Evolutionary conservation across 2,113 vertebrate species (phyloP), one percentile per base, ranked within the genome.

Genomic region (Propithecus coquereli): DNA sequence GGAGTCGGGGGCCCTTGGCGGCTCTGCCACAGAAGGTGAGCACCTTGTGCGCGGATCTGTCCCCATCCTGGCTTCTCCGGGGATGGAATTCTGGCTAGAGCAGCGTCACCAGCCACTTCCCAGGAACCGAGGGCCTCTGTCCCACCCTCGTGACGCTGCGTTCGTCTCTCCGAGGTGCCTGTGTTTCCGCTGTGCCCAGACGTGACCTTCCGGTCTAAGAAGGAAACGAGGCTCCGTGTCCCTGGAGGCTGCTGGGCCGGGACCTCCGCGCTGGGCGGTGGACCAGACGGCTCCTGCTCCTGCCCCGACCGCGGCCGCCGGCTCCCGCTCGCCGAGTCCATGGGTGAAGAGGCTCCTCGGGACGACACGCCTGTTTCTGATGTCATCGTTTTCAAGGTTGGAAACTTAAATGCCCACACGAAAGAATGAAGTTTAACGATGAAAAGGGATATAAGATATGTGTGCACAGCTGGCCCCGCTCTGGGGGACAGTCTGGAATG

Each of bases 71-170:
- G 27, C 18, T 18, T 65, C 52, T n/a, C 10, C 1, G 34, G 66
- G 20, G 3, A 9, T 1, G 18, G 65, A 34, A 2, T 40, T n/a
- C 85, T 4, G 63, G 18, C 40, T 20, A 10, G 2, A 77, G 43
- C 25, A 25, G 3, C 0, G 0, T n/a, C 52, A 45, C 12, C 40
- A 30, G 73, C 37, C 30, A 1, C 47, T 18, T 37, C 1, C 22
- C 32, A 1, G 25, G 8, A 37, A 2, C 2, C 22, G 5, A 2
- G 34, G 63, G 9, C 0, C 8, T 0, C 8, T 0, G 16, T 27
- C 17, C 7, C 17, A 4, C 17, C 4, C 1, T 30, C 4, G 1
- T 6, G 0, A 0, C 0, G 8, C 52, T 1, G 23, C 16, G n/a
- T 6, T 11, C 32, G 23, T 8, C 17, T 32, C 7, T 50, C 74